Percentiles rank a stretch among this genome's conserved stretches.
phyloP scores from a whole-genome alignment of 2,113 vertebrate genomes.

The Chroicocephalus ridibundus region DNA sequence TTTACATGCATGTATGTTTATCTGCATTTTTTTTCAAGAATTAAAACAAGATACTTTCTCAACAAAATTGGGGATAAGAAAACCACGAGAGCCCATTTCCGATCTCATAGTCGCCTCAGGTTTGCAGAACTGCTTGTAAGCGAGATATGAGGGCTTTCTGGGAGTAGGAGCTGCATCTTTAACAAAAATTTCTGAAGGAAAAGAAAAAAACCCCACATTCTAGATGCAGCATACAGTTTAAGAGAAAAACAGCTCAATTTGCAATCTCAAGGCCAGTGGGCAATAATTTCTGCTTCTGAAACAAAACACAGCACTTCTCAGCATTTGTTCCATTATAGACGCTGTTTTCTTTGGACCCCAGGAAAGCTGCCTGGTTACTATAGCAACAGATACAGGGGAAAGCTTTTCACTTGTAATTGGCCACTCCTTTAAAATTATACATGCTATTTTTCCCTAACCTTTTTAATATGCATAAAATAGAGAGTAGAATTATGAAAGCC shows the following conservation, averaged over 20 bases:
- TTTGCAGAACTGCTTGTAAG: background rate
- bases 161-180: background rate
- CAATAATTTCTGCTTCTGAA: background rate
- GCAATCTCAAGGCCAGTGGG: background rate
- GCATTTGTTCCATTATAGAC: background rate
- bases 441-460: constrained; percentile 23
- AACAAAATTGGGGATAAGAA: background rate
- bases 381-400: constrained; percentile 61
- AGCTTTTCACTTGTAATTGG: constrained; percentile 61
- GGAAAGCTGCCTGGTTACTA: constrained; percentile 68
- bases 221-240: background rate
- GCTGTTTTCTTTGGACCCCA: constrained; percentile 27
- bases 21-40: background rate
- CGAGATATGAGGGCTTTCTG: background rate
- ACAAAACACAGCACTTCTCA: background rate
- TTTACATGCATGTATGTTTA: background rate
- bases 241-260: background rate
- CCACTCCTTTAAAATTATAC: constrained; percentile 50
- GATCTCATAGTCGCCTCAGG: background rate
- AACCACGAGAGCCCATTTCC: background rate
- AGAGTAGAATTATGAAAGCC: constrained; percentile 15
- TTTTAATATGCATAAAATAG: constrained; percentile 24
- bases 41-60: background rate
- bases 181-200: background rate
- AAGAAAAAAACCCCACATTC: background rate